Percentiles rank a stretch among this genome's conserved stretches.
phyloP scores from a whole-genome alignment of 1,140 invertebrate species.

The Arctopsyche grandis region DNA sequence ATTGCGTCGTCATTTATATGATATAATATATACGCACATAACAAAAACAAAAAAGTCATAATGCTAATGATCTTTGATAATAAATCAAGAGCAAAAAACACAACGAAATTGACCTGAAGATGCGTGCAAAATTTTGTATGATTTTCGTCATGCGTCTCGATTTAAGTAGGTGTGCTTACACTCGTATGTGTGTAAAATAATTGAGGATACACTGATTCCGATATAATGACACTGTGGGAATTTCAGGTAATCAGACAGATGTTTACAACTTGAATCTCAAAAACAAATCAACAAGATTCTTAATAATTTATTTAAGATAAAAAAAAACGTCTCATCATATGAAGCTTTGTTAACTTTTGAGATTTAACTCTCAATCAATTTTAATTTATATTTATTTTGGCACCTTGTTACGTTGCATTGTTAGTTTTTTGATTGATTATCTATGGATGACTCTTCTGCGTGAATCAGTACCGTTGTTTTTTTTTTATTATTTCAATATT shows the following conservation, averaged over 20 bases:
- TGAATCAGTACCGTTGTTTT: too few relatives aligned
- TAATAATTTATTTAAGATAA: neutral
- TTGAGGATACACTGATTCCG: slow-evolving; percentile 23
- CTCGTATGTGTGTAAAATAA: neutral
- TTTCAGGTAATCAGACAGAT: neutral
- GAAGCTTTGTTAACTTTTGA: neutral
- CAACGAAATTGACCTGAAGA: too few relatives aligned
- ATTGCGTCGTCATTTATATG: too few relatives aligned
- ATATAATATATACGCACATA: too few relatives aligned
- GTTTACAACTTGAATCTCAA: neutral
- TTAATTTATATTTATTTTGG: neutral
- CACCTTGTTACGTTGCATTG: neutral
- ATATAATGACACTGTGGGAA: slow-evolving; percentile 3
- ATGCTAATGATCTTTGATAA: too few relatives aligned
- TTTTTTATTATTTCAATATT: too few relatives aligned
- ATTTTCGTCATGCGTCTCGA: neutral
- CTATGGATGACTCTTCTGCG: too few relatives aligned
- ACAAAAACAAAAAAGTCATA: too few relatives aligned
- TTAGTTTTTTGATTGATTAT: too few relatives aligned
- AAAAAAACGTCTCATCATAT: neutral
- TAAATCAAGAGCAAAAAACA: too few relatives aligned
- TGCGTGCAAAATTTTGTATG: neutral
- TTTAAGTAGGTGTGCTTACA: too few relatives aligned
- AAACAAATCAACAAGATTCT: neutral
- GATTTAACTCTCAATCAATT: neutral